These are phyloP conservation scores for Hydrolagus colliei DNA, from an alignment of 2,797 vertebrate genomes.

Conservation along the genomic window DNA sequence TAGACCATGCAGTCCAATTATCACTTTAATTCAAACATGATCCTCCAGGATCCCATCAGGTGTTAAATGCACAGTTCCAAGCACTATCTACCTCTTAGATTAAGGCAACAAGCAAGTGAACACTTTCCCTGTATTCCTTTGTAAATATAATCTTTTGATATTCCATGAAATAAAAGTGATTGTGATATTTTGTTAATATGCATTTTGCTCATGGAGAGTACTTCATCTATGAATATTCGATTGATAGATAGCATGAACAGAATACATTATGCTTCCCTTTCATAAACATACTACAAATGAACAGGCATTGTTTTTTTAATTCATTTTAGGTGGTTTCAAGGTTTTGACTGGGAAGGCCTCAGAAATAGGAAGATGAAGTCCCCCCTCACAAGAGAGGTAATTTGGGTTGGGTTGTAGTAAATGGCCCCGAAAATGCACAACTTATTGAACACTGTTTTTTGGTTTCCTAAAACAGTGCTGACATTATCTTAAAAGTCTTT, in stretches of 20 bases:
- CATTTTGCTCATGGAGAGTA: not conserved
- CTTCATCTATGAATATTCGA: not conserved
- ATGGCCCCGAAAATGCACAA: not conserved
- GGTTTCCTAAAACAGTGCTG: not conserved
- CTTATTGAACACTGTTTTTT: not conserved
- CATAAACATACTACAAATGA: not conserved
- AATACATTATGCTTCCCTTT: not conserved
- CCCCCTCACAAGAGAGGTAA: slow-evolving; percentile 60
- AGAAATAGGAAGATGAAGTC: slow-evolving; percentile 53
- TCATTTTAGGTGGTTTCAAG: slow-evolving; percentile 63
- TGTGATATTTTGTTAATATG: not conserved
- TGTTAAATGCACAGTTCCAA: too few species aligned
- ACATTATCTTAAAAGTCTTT: not conserved
- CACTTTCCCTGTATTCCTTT: not conserved
- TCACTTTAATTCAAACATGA: too few species aligned
- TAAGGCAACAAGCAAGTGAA: not conserved
- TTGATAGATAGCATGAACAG: not conserved
- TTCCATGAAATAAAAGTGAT: not conserved
- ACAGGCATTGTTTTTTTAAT: not conserved
- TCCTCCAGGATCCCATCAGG: too few species aligned
- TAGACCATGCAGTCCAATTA: too few species aligned
- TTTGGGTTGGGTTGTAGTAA: not conserved
- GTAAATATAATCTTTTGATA: not conserved
- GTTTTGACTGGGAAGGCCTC: slow-evolving; percentile 68
- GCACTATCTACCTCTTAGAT: not conserved